Base-by-base conservation (phyloP, 1,140 invertebrate species). In the Ooceraea biroi region DNA sequence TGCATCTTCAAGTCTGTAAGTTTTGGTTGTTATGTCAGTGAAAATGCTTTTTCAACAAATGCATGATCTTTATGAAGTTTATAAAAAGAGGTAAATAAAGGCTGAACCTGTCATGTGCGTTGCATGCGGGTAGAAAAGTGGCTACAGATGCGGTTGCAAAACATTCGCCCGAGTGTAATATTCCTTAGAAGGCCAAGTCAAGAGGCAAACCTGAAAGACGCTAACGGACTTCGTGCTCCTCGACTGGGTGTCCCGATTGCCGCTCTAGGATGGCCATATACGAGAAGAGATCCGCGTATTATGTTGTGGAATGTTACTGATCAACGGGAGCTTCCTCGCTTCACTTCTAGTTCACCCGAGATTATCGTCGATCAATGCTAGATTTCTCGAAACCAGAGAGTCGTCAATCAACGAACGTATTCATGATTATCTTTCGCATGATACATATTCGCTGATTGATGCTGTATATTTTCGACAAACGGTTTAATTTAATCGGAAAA, bases 261-360 rank as follows among this genome's bases (percentile, higher is more conserved):
- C 76, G 74, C 86, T 91, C 89, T 85, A 77, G 84, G 78, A 85
- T 74, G 60, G 71, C 89, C 90, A 91, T 91, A 90, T 91, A 91
- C 77, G 89, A 86, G 84, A 86, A 85, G 86, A 86, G 91, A 90
- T 92, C 90, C 87, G 87, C 80, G 87, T 91, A 89, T 87, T 84
- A 82, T 89, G 86, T 68, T 66, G 50, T 77, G 91, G 90, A 91
- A 92, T 91, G 90, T 91, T 88, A 88, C 87, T 84, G 65, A 85
- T 85, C 68, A 80, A 60, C 82, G 63, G 12, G 41, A 73, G 71
- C 73, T 50, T 77, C 69, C 78, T 63, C 58, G 7, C 44, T 77
- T 74, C 58, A 58, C 46, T 25, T 36, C 19, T 19, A 44, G 27
- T 41, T 48, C 46, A 58, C 66, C 78, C 17, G 48, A 63, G 76